Evolutionary conservation across 2,797 vertebrate species (phyloP).

Genomic region (Sebastes trivittatus): DNA sequence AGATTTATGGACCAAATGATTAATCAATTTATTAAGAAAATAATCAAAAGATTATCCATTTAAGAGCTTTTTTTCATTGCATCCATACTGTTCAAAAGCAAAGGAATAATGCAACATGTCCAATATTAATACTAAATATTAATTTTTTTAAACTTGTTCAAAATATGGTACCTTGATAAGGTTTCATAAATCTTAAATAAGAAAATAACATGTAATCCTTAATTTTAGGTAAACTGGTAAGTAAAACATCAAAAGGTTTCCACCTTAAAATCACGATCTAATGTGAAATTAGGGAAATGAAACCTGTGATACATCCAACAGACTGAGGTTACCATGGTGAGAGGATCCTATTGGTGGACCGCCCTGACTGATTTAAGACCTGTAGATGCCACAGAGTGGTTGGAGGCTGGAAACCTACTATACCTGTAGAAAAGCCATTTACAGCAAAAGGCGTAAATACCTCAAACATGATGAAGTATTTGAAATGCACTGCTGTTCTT

Average conservation of each 20-base stretch:
- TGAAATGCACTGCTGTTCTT: not conserved
- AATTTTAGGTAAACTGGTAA: not conserved
- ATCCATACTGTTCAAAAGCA: not conserved
- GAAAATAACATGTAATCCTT: too few species aligned
- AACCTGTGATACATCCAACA: not conserved
- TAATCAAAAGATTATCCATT: not conserved
- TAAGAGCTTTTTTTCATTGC: not conserved
- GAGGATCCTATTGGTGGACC: not conserved
- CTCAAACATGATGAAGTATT: slow-evolving; percentile 2
- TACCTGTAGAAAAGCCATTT: not conserved
- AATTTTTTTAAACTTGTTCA: fast-evolving
- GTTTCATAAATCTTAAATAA: too few species aligned
- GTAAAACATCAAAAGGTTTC: not conserved
- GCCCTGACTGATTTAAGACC: slow-evolving; percentile 13
- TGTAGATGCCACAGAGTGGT: slow-evolving; percentile 10
- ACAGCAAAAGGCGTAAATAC: not conserved
- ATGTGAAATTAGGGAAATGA: not conserved
- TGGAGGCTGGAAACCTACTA: not conserved
- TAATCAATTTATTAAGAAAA: not conserved
- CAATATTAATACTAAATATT: not conserved
- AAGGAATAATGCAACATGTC: not conserved
- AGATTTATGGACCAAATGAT: not conserved
- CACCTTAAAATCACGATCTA: not conserved
- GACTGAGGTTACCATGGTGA: not conserved
- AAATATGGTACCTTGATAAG: not conserved